A percentile compares a stretch with the other conserved stretches of the same genome.
Conservation (phyloP, 2,797 vertebrate genomes). For the Onychomys arenicola region DNA sequence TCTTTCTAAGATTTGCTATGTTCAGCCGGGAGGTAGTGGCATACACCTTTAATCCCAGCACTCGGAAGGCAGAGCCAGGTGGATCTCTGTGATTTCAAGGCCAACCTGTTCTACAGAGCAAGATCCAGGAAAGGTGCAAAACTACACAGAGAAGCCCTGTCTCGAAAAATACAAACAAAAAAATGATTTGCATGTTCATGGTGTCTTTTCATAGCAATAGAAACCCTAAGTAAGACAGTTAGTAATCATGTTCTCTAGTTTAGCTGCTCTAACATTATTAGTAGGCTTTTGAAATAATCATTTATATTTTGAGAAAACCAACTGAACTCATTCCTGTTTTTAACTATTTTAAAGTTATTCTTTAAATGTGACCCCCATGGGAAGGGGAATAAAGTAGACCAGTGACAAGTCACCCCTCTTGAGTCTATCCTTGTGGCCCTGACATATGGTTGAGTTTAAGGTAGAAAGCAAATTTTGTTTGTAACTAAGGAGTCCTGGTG, state of each 20-base stretch:
- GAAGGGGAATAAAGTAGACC: too few species aligned
- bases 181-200: too few species aligned
- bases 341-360: too few species aligned
- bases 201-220: neutral
- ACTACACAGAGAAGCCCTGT: too few species aligned
- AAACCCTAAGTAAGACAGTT: neutral
- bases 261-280: neutral
- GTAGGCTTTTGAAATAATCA: neutral
- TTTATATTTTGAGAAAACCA: neutral
- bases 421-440: neutral
- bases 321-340: neutral
- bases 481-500: neutral
- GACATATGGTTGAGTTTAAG: neutral
- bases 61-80: too few species aligned
- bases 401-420: neutral
- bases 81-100: too few species aligned
- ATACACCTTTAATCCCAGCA: too few species aligned
- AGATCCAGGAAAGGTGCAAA: too few species aligned
- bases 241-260: neutral
- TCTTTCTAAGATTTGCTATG: neutral
- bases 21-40: too few species aligned
- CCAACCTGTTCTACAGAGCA: too few species aligned
- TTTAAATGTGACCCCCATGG: too few species aligned
- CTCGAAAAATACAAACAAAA: too few species aligned
- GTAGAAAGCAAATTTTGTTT: neutral